These are phyloP conservation scores for Oriolus oriolus DNA, from an alignment of 2,113 vertebrate genomes.

Conservation along the genomic window DNA sequence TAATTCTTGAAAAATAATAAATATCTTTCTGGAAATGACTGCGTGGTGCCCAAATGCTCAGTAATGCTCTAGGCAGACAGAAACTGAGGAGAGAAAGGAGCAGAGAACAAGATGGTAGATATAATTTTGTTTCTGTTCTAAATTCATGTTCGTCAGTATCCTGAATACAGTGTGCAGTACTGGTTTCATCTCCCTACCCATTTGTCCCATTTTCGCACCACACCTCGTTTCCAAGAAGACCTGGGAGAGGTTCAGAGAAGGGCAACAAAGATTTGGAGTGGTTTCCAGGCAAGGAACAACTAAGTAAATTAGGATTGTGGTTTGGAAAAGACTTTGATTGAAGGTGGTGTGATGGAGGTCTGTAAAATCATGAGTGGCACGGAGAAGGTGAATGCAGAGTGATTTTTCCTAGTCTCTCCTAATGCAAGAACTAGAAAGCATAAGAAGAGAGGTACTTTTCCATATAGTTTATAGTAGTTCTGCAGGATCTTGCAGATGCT, in stretches of 20 bases:
- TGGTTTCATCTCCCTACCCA: not conserved
- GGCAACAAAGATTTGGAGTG: not conserved
- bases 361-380: not conserved
- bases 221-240: not conserved
- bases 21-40: not conserved
- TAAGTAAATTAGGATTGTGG: not conserved
- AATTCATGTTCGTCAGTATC: not conserved
- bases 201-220: not conserved
- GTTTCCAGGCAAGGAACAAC: not conserved
- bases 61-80: not conserved
- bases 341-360: not conserved
- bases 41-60: not conserved
- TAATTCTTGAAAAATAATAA: not conserved
- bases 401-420: not conserved
- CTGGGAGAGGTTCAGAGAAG: not conserved
- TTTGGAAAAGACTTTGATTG: slow-evolving; percentile 24
- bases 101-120: not conserved
- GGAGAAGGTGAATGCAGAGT: not conserved
- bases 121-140: not conserved
- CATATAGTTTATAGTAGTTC: not conserved
- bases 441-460: not conserved
- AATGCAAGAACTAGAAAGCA: not conserved
- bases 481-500: not conserved
- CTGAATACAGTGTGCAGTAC: not conserved
- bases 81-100: not conserved